Evolutionary conservation across 2,113 vertebrate genomes (phyloP).

Genomic region (Ophiodon elongatus): DNA sequence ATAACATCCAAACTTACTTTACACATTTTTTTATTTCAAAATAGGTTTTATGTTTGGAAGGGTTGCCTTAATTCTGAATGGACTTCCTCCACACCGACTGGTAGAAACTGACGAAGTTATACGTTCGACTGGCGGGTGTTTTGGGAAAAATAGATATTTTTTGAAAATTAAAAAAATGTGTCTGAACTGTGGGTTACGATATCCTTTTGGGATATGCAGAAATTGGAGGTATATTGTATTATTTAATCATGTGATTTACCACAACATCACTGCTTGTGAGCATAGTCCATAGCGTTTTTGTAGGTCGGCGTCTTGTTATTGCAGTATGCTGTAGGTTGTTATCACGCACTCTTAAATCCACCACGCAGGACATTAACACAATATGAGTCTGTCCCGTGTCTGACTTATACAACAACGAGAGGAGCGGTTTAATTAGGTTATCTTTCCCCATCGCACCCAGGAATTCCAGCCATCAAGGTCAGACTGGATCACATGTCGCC

Average conservation of each 20-base stretch:
- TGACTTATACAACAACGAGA: slow-evolving; percentile 68
- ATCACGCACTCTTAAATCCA: slow-evolving; percentile 37
- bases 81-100: not conserved
- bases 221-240: not conserved
- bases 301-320: slow-evolving; percentile 16
- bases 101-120: slow-evolving; percentile 21
- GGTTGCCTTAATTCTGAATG: not conserved
- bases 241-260: not conserved
- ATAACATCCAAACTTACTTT: slow-evolving; percentile 30
- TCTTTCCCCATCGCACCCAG: slow-evolving; percentile 57
- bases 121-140: slow-evolving; percentile 7
- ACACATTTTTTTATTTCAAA: not conserved
- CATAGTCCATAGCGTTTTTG: not conserved
- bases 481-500: slow-evolving; percentile 71
- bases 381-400: slow-evolving; percentile 62
- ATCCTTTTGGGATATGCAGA: too few relatives aligned
- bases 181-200: not conserved
- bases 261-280: not conserved
- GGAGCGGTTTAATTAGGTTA: slow-evolving; percentile 82
- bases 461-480: slow-evolving; percentile 77
- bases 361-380: slow-evolving; percentile 44
- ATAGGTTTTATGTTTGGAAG: accelerated
- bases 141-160: not conserved
- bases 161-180: not conserved
- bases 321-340: slow-evolving; percentile 9